Conservation (phyloP, 2,888 invertebrate genomes). For the Zygothrica quintamaculata region DNA sequence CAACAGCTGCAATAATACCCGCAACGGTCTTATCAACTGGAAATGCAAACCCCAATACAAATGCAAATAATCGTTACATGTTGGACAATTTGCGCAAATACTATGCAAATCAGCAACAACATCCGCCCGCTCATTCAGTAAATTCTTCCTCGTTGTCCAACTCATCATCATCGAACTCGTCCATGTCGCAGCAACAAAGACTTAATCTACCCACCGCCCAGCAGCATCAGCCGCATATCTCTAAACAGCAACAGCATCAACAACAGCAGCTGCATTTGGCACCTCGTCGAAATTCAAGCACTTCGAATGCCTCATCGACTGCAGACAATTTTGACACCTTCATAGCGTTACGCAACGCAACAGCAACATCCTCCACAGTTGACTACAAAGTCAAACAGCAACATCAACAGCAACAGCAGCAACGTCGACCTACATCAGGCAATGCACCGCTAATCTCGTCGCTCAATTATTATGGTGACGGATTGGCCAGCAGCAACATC, state of each 20-base stretch:
- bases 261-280: conserved; percentile 55
- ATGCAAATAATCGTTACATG: conserved; percentile 76
- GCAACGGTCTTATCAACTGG: conserved; percentile 48
- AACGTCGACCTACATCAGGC: conserved; percentile 31
- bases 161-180: conserved; percentile 82
- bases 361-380: conserved; percentile 48
- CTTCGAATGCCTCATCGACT: conserved; percentile 81
- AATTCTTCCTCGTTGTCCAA: conserved; percentile 82
- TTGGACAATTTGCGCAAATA: conserved; percentile 83
- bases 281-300: conserved; percentile 79
- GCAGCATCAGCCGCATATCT: conserved; percentile 30
- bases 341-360: conserved; percentile 75
- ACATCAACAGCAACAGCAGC: conserved; percentile 11
- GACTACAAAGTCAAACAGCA: conserved; percentile 37
- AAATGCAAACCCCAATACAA: conserved; percentile 47
- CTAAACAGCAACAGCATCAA: conserved; percentile 57
- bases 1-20: conserved; percentile 39
- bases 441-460: conserved; percentile 62
- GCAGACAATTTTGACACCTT: conserved; percentile 83
- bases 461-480: conserved; percentile 76
- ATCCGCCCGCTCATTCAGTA: conserved; percentile 76
- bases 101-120: conserved; percentile 80
- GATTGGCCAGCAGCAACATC: conserved; percentile 33
- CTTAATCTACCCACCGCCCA: conserved; percentile 59
- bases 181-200: conserved; percentile 77